phyloP scores from a whole-genome alignment of 2,113 vertebrate species.

The Phylloscopus whistleri region DNA sequence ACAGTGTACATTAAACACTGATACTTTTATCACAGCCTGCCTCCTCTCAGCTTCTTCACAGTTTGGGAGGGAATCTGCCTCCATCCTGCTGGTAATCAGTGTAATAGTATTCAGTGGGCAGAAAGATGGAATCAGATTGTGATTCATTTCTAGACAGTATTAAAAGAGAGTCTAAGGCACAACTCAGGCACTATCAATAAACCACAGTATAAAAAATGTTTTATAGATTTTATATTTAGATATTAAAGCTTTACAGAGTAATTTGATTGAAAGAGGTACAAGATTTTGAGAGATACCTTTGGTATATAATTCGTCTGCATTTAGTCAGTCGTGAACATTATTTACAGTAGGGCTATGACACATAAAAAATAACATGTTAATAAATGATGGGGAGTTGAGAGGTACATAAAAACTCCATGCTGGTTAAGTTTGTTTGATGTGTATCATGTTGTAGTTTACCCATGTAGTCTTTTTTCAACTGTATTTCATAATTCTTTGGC shows the following conservation, averaged over 20 bases:
- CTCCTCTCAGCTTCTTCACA: background rate
- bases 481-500: background rate
- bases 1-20: background rate
- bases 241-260: slow-evolving; percentile 57
- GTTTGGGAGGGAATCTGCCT: background rate
- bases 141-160: background rate
- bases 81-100: background rate
- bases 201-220: background rate
- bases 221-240: slow-evolving; percentile 39
- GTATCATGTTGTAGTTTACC: background rate
- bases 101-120: background rate
- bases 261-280: slow-evolving; percentile 20
- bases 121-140: background rate
- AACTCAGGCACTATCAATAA: background rate
- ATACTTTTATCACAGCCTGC: background rate
- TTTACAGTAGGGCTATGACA: background rate
- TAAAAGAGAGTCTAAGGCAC: background rate
- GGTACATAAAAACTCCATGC: background rate
- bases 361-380: background rate
- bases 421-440: background rate
- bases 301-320: background rate
- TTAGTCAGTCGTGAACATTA: background rate
- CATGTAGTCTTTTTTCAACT: background rate
- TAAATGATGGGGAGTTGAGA: background rate
- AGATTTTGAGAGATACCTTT: slow-evolving; percentile 40